phyloP scores from a whole-genome alignment of 2,113 vertebrate genomes.

The Hippocampus mohnikei region DNA sequence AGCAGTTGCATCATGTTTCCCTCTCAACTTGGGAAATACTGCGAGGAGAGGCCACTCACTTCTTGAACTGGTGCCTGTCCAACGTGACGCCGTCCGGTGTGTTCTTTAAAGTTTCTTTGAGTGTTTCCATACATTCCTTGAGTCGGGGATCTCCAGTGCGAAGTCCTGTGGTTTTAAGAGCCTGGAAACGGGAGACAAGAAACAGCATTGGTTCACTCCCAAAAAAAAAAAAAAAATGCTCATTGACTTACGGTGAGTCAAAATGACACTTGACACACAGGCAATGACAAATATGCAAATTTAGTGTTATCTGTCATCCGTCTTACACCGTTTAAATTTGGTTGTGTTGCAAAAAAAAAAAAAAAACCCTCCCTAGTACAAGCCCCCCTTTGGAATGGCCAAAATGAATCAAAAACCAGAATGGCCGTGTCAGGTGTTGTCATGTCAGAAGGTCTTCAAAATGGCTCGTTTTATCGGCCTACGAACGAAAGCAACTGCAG shows the following conservation, averaged over 20 bases:
- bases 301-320: no score
- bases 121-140: conserved; percentile 97
- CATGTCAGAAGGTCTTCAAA: background rate
- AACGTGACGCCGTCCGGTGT: conserved; percentile 91
- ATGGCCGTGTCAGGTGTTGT: background rate
- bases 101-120: conserved; percentile 88
- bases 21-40: background rate
- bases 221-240: no score
- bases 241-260: background rate
- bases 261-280: background rate
- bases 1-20: background rate
- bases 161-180: conserved; percentile 93
- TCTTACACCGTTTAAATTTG: no score
- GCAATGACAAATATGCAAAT: no score
- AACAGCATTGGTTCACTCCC: background rate
- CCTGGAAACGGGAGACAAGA: conserved; percentile 69
- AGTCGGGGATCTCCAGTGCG: conserved; percentile 90
- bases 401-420: no score
- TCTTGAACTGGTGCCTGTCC: conserved; percentile 95
- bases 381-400: no score
- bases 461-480: no score
- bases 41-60: conserved; percentile 70
- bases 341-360: no score
- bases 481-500: background rate
- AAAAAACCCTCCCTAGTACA: no score